Base-by-base conservation (phyloP, 2,888 invertebrate species). In the Abscondita cerata region DNA sequence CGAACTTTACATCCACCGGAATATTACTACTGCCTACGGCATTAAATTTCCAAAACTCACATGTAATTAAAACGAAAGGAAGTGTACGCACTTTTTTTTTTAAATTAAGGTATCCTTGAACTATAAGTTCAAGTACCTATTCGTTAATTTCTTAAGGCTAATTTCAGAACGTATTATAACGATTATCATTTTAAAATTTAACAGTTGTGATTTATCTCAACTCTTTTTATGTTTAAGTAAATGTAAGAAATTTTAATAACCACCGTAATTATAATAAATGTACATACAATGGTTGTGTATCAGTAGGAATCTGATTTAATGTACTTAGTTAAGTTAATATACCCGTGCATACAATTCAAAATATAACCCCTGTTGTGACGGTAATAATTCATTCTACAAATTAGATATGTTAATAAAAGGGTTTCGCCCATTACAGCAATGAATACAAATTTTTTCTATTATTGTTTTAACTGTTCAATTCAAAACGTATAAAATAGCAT, bases 291-390 rank as follows among this genome's bases (percentile, higher is more conserved):
- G 19, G 40, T 3, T 40, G 13, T 40, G 13, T 13, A 15, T 15
- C n/a, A 11, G 16, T 15, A 44, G 19, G 19, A 44, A 18, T 44
- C 44, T 19, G 44, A 11, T 44, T 44, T 44, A 44, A 44, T 44
- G 44, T n/a, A 44, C 18, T 18, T 44, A 18, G 44, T 44, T 44
- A 44, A 44, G 18, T 19, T 44, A 44, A 44, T 44, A 44, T 44
- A 15, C 44, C 44, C 18, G 18, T 44, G 19, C 44, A 25, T 25
- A 18, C 44, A 44, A 44, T 44, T 44, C 44, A 44, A 18, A 44
- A 18, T 11, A 19, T 44, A 44, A 44, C 44, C 16, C 44, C 44
- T 44, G 44, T 44, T 44, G 19, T 18, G 19, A 18, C 19, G n/a
- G 18, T 44, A 3, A 44, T 44, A 44, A 44, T 18, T 44, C 18